Percentiles rank a stretch among this genome's conserved stretches.
These are phyloP conservation scores for Macrosiphum euphorbiae DNA, from an alignment of 2,888 invertebrate genomes.

Conservation along the genomic window DNA sequence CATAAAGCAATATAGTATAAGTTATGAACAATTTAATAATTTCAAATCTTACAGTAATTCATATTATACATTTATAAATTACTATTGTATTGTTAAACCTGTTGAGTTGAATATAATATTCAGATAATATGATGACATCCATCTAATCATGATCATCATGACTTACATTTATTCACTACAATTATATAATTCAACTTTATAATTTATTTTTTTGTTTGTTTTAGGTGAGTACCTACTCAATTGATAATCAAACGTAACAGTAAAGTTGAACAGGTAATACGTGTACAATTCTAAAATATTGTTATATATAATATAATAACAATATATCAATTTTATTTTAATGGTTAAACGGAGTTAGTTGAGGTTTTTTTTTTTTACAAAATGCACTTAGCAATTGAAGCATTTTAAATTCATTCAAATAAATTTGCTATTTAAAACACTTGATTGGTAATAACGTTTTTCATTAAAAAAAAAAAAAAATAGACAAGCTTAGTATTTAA, in stretches of 20 bases:
- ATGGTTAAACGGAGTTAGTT: neutral
- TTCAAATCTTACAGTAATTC: neutral
- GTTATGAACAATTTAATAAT: neutral
- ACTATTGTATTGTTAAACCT: neutral
- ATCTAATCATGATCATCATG: neutral
- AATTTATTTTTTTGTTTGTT: constrained; percentile 29
- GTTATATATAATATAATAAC: neutral
- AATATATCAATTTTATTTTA: neutral
- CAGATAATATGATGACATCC: neutral
- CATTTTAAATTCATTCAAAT: neutral
- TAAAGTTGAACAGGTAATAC: constrained; percentile 10
- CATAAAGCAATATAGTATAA: neutral
- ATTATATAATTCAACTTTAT: neutral
- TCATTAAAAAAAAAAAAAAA: neutral
- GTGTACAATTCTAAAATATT: neutral
- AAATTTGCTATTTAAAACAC: constrained; percentile 27
- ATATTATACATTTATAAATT: neutral
- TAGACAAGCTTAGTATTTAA: neutral
- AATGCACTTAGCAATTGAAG: neutral
- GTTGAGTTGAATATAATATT: neutral
- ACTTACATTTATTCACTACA: neutral
- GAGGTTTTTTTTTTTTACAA: neutral
- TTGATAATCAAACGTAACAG: neutral
- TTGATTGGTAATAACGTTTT: neutral
- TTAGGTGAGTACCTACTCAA: constrained; percentile 37